A percentile compares a stretch with the other conserved stretches of the same genome.
phyloP scores from a whole-genome alignment of 2,113 vertebrate genomes.

The Beaufortia kweichowensis region DNA sequence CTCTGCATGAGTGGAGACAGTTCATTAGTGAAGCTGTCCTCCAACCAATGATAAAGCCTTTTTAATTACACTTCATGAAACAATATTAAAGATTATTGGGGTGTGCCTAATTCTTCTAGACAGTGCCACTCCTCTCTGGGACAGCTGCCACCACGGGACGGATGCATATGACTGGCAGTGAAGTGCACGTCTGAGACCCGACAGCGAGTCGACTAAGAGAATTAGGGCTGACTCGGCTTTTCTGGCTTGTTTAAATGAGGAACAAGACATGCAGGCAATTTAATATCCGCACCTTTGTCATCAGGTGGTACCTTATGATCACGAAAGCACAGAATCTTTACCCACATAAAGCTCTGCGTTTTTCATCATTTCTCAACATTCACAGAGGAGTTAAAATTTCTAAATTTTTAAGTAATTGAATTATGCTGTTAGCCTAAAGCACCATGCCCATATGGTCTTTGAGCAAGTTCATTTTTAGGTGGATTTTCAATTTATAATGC shows the following conservation, averaged over 20 bases:
- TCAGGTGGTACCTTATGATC: too few relatives aligned
- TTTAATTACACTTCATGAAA: constrained; percentile 62
- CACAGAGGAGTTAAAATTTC: too few relatives aligned
- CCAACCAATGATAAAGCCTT: constrained; percentile 59
- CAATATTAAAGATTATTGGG: constrained; percentile 61
- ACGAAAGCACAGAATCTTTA: too few relatives aligned
- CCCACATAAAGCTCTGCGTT: too few relatives aligned
- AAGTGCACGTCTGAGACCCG: background rate
- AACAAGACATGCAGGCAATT: background rate
- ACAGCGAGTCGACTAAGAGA: constrained; percentile 6
- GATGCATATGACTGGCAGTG: constrained; percentile 31
- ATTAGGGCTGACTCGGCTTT: constrained; percentile 17
- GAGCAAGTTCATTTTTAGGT: too few relatives aligned
- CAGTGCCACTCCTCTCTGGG: constrained; percentile 11
- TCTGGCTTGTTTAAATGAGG: background rate
- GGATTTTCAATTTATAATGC: too few relatives aligned
- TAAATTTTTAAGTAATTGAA: too few relatives aligned
- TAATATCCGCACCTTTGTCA: background rate
- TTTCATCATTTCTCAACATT: too few relatives aligned
- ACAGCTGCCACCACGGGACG: background rate
- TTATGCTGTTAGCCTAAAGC: too few relatives aligned
- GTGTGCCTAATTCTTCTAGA: constrained; percentile 55
- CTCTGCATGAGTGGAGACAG: constrained; percentile 57
- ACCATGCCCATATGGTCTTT: too few relatives aligned
- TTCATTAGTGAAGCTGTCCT: constrained; percentile 58